Conservation (phyloP, 2,797 vertebrate species). For the Artibeus lituratus region DNA sequence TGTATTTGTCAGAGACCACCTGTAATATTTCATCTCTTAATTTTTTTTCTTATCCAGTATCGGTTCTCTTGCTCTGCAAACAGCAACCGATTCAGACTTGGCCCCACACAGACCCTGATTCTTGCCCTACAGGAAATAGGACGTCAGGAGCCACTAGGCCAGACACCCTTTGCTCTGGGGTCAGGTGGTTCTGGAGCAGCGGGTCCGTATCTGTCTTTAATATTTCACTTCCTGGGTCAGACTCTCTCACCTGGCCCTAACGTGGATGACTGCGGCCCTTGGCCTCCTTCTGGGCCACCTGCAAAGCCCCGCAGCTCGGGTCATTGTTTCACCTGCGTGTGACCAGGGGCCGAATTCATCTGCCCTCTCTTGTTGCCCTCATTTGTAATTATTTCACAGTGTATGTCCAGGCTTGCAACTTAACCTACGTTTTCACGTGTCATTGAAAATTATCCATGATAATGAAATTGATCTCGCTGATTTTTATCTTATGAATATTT, state of each 20-base stretch:
- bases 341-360: neutral
- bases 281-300: neutral
- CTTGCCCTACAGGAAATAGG: constrained; percentile 19
- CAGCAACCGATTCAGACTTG: constrained; percentile 27
- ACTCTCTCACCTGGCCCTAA: neutral
- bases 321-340: neutral
- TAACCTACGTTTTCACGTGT: neutral
- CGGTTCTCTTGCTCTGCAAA: constrained; percentile 27
- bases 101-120: neutral
- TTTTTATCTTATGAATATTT: neutral
- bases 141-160: neutral
- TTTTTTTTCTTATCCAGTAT: neutral
- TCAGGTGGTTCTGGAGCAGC: neutral
- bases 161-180: neutral
- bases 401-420: neutral
- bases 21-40: neutral
- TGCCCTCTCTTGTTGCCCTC: neutral
- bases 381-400: neutral
- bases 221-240: constrained; percentile 19
- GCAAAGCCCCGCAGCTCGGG: neutral
- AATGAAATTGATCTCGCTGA: constrained; percentile 18
- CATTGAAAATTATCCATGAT: neutral
- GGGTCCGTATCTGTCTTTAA: neutral
- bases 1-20: constrained; percentile 41
- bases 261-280: neutral